Percentiles rank a stretch among this genome's conserved stretches.
Conservation (phyloP, 2,113 vertebrate species). For the Epinephelus moara region DNA sequence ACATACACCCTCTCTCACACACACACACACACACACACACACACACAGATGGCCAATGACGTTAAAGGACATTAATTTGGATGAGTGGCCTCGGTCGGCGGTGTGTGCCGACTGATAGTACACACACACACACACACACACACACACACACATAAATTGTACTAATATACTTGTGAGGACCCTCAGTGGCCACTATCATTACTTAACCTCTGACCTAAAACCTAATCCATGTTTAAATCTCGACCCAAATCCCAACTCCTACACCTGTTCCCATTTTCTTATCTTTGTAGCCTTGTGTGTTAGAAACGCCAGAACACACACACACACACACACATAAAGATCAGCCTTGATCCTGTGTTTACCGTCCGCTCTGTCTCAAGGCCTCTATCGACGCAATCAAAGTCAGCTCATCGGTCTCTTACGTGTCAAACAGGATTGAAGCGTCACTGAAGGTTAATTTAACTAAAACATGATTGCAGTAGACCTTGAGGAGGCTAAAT, state of each 20-base stretch:
- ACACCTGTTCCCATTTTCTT: conserved; percentile 32
- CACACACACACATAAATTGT: neutral
- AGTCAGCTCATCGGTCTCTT: neutral
- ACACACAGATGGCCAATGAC: conserved; percentile 55
- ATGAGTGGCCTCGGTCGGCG: conserved; percentile 53
- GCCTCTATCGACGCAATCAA: neutral
- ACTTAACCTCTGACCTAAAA: conserved; percentile 33
- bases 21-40: neutral
- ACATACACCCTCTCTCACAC: conserved; percentile 3
- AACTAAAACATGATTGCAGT: neutral
- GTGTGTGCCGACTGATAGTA: conserved; percentile 8
- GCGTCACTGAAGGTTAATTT: neutral
- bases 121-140: conserved; percentile 17
- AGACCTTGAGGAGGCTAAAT: neutral
- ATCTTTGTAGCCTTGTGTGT: neutral
- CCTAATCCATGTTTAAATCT: conserved; percentile 28
- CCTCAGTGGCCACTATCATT: neutral
- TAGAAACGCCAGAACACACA: neutral
- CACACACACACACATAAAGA: conserved; percentile 13
- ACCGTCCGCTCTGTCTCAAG: conserved; percentile 7
- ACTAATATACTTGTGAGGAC: conserved; percentile 29
- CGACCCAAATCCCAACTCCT: conserved; percentile 25
- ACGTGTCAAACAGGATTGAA: neutral
- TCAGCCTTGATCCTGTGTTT: conserved; percentile 26
- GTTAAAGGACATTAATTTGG: conserved; percentile 65